Percentiles rank a stretch among this genome's conserved stretches.
Evolutionary conservation across 2,888 invertebrate genomes (phyloP).

Genomic region (Lycia hirtaria): DNA sequence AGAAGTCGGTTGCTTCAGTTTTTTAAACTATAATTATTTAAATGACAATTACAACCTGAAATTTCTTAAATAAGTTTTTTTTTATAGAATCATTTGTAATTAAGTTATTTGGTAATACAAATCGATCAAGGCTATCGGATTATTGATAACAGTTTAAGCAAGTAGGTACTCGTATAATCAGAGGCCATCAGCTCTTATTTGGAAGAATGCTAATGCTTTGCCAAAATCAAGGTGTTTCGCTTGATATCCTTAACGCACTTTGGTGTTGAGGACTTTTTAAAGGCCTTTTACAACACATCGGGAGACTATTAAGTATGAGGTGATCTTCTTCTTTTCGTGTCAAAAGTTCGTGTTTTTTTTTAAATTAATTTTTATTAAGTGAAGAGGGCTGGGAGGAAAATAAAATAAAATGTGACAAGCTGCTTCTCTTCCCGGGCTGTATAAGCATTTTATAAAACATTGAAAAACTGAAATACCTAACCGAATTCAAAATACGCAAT

Average conservation of each 20-base stretch:
- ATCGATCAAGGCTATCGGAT: not conserved
- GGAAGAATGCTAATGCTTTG: constrained; percentile 5
- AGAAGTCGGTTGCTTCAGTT: too few relatives aligned
- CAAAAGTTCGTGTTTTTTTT: too few relatives aligned
- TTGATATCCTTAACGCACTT: constrained; percentile 29
- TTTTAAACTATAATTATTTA: too few relatives aligned
- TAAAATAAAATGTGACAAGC: too few relatives aligned
- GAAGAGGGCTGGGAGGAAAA: too few relatives aligned
- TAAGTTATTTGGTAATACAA: not conserved
- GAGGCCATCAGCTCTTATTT: constrained; percentile 6
- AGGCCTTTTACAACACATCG: constrained; percentile 7
- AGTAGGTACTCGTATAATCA: not conserved
- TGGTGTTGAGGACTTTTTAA: constrained; percentile 5
- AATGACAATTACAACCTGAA: too few relatives aligned
- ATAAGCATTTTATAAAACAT: too few relatives aligned
- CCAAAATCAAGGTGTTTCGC: constrained; percentile 5
- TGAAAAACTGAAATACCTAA: too few relatives aligned
- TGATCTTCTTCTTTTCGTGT: not conserved
- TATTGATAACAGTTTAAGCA: not conserved
- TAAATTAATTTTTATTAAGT: too few relatives aligned
- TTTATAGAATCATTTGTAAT: not conserved
- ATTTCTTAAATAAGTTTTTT: not conserved
- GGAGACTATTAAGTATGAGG: not conserved
- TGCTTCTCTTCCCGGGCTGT: too few relatives aligned
- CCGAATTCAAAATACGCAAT: too few relatives aligned